These are phyloP conservation scores for Holotrichia oblita DNA, from an alignment of 1,140 invertebrate species.

Conservation along the genomic window DNA sequence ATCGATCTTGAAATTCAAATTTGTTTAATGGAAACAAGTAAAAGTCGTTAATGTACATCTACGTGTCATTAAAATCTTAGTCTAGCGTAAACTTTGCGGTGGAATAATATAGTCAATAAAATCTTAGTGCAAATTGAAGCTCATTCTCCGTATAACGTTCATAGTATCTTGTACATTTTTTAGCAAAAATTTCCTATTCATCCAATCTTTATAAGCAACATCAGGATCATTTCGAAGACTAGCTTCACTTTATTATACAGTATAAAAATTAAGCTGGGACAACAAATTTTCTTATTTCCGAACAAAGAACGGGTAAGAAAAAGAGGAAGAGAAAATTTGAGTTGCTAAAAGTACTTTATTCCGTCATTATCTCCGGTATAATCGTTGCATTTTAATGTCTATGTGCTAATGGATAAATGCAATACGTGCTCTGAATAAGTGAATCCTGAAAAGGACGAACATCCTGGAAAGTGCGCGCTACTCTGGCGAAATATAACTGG, in stretches of 20 bases:
- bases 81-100: too few species aligned
- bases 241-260: too few species aligned
- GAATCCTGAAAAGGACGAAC: neutral
- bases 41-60: too few species aligned
- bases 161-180: neutral
- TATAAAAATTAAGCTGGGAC: too few species aligned
- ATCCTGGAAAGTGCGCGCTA: neutral
- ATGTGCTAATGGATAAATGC: constrained; percentile 40
- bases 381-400: constrained; percentile 36
- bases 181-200: neutral
- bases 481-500: constrained; percentile 43
- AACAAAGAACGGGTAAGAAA: too few species aligned
- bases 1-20: too few species aligned
- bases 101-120: neutral
- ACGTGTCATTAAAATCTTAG: too few species aligned
- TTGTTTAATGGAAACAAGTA: too few species aligned
- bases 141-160: neutral
- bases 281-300: too few species aligned
- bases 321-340: neutral
- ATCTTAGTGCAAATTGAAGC: neutral
- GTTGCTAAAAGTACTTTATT: constrained; percentile 30
- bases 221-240: neutral
- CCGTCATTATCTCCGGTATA: constrained; percentile 29
- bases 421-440: constrained; percentile 31
- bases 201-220: neutral